phyloP scores from a whole-genome alignment of 2,113 vertebrate species.

The Ailurus styani region DNA sequence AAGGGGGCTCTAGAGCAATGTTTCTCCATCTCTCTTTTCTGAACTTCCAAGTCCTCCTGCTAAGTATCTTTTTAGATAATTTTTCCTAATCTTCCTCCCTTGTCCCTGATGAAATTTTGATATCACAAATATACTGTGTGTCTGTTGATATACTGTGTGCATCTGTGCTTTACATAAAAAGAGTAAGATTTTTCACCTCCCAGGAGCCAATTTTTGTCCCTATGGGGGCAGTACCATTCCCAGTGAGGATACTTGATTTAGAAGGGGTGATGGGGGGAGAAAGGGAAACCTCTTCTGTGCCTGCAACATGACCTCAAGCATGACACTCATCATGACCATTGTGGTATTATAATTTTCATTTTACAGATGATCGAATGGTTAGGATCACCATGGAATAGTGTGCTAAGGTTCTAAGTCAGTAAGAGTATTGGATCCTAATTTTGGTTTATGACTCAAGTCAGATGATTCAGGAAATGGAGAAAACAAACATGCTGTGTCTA shows the following conservation, averaged over 20 bases:
- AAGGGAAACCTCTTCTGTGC: not conserved
- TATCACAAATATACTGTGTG: not conserved
- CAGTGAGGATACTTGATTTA: not conserved
- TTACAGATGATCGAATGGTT: not conserved
- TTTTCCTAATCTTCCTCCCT: not conserved
- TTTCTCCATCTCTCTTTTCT: not conserved
- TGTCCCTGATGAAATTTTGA: not conserved
- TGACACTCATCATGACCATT: not conserved
- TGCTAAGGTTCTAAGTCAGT: not conserved
- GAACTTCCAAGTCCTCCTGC: not conserved
- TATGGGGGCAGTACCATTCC: not conserved
- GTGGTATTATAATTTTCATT: not conserved
- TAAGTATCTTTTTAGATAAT: not conserved
- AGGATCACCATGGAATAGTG: not conserved
- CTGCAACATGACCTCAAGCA: not conserved
- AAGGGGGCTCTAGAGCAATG: not conserved
- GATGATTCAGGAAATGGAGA: constrained; percentile 1
- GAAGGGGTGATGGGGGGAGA: not conserved
- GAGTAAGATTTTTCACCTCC: not conserved
- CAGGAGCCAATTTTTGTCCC: not conserved
- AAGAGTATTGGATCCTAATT: not conserved
- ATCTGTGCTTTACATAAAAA: not conserved
- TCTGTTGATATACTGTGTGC: not conserved
- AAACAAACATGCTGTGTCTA: not conserved
- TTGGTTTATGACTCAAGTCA: not conserved